Evolutionary conservation across 2,888 invertebrate genomes (phyloP), one percentile per base, ranked within the genome.

Genomic region (Philhelius pedissequus): DNA sequence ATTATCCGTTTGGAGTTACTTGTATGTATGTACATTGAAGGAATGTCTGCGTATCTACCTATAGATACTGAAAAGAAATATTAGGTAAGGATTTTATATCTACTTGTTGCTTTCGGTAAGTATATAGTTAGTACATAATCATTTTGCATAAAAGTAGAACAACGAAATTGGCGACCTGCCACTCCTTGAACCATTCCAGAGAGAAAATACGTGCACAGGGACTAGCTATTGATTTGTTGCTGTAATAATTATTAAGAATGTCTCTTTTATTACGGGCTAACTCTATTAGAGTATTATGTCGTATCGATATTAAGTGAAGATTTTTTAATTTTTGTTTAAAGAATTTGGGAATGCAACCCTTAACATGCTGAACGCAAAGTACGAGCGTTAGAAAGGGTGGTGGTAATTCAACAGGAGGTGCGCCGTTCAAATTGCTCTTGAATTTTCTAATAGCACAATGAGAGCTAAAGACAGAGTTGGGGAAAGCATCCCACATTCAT

Each of bases 221-320:
- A n/a, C n/a, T 60, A 45, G 30, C 25, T 52, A 22, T 68, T 84
- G 80, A 84, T 84, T 84, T 84, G 80, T 84, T 68, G 74, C 70
- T 45, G 43, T 48, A 66, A 68, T 71, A 66, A 75, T 69, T 50
- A 73, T 74, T 83, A 74, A 78, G 62, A 68, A 73, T 50, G 58
- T 62, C 5, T 15, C 54, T 27, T 68, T 18, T 20, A 58, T 70
- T 70, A 75, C 50, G 83, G 75, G 54, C 69, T 84, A 81, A 68
- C 71, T 62, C 79, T 83, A 64, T 66, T 66, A 60, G 60, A 58
- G 68, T 69, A 66, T 83, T 88, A 87, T 89, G 87, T 88, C 89
- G 88, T 87, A 88, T 88, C 70, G 79, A 52, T 87, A 87, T 87
- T 84, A 86, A 87, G 76, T 87, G 38, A 7, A 38, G 40, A 40